A percentile compares a stretch with the other conserved stretches of the same genome.
Evolutionary conservation across 1,140 invertebrate genomes (phyloP).

Genomic region (Achatina immaculata): DNA sequence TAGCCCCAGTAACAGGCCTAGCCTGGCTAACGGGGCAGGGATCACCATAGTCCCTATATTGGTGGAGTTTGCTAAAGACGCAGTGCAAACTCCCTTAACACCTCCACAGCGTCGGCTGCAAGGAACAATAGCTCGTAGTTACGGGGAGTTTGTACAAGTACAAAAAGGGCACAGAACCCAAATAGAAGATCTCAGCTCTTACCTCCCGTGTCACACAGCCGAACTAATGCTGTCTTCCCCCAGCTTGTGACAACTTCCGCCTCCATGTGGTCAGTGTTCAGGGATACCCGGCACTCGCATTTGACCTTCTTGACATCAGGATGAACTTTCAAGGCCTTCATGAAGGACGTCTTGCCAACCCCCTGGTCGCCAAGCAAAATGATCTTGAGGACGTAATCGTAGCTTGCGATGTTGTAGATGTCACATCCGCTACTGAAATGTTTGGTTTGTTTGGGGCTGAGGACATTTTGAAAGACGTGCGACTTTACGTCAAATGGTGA

Average conservation of each 20-base stretch:
- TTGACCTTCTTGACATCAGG: constrained; percentile 26
- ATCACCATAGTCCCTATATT: too few relatives aligned
- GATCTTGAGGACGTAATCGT: constrained; percentile 48
- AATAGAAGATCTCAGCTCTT: too few relatives aligned
- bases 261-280: constrained; percentile 13
- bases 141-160: too few relatives aligned
- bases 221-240: constrained; percentile 39
- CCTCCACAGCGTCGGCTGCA: too few relatives aligned
- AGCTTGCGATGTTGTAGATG: not conserved
- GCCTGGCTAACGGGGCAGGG: too few relatives aligned
- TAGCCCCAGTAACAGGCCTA: too few relatives aligned
- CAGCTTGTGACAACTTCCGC: constrained; percentile 20
- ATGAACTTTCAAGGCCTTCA: constrained; percentile 31
- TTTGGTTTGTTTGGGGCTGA: not conserved
- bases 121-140: too few relatives aligned
- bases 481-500: not conserved
- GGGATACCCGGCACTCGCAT: not conserved
- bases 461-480: not conserved
- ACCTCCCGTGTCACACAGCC: constrained; percentile 53
- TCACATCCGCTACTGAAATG: constrained; percentile 24
- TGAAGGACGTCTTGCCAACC: constrained; percentile 52
- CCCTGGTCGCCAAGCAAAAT: constrained; percentile 52
- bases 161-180: too few relatives aligned
- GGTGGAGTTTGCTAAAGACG: too few relatives aligned
- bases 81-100: too few relatives aligned